Evolutionary conservation across 2,113 vertebrate genomes (phyloP).

Genomic region (Chroicocephalus ridibundus): DNA sequence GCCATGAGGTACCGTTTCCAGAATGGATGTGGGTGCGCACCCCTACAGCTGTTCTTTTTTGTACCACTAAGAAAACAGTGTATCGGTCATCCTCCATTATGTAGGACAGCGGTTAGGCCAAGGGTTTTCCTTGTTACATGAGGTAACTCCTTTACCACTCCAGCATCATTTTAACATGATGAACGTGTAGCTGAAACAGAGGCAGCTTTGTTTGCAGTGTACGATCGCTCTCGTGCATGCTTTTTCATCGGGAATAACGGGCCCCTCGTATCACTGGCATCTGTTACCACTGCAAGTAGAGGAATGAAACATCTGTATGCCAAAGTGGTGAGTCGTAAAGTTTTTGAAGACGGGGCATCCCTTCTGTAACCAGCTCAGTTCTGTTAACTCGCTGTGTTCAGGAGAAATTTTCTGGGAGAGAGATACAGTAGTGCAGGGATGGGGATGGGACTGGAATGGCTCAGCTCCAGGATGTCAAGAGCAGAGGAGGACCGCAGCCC

Average conservation of each 20-base stretch:
- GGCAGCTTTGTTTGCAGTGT: neutral
- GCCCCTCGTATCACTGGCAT: neutral
- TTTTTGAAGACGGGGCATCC: neutral
- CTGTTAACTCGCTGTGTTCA: neutral
- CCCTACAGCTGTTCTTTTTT: neutral
- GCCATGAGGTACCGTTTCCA: neutral
- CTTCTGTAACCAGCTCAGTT: neutral
- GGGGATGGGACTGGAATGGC: neutral
- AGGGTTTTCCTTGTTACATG: neutral
- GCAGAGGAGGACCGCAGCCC: neutral
- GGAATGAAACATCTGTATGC: neutral
- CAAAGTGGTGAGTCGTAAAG: neutral
- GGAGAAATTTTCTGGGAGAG: neutral
- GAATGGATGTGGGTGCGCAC: neutral
- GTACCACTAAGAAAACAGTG: neutral
- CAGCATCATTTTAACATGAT: neutral
- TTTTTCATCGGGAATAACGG: neutral
- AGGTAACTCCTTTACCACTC: neutral
- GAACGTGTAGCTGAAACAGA: neutral
- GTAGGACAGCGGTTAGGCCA: neutral
- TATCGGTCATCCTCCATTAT: rapidly evolving
- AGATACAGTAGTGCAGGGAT: neutral
- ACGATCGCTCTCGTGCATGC: neutral
- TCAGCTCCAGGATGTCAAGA: neutral
- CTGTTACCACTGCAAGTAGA: neutral